Evolutionary conservation across 2,888 invertebrate genomes (phyloP).

Genomic region (Tetragnatha montana): DNA sequence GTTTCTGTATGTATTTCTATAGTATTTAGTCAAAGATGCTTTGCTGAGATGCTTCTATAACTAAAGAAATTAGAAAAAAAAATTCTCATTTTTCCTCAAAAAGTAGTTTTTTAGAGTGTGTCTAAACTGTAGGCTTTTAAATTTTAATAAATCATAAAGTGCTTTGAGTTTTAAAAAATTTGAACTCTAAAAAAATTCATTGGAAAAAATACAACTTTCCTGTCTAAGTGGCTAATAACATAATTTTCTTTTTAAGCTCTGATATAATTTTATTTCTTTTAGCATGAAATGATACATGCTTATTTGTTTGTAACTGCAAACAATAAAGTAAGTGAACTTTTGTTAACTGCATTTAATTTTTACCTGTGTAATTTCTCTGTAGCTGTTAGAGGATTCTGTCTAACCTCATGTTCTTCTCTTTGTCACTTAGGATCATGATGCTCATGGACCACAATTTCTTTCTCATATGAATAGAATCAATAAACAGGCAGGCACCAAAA

Average conservation of each 20-base stretch:
- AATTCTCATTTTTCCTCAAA: no score
- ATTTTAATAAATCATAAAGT: no score
- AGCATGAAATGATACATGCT: slow-evolving; percentile 99
- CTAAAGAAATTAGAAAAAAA: no score
- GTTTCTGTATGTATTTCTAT: no score
- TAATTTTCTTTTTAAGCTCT: not conserved
- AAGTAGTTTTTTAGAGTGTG: no score
- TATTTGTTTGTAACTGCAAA: slow-evolving; percentile 91
- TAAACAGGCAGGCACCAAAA: slow-evolving; percentile 87
- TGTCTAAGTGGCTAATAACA: no score
- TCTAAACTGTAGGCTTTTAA: no score
- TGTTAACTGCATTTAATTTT: not conserved
- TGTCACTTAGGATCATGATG: slow-evolving; percentile 86
- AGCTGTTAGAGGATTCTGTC: not conserved
- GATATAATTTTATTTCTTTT: slow-evolving; percentile 73
- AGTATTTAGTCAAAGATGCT: no score
- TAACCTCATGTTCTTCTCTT: not conserved
- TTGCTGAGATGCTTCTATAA: no score
- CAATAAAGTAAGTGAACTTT: slow-evolving; percentile 77
- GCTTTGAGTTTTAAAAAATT: no score
- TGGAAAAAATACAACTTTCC: no score
- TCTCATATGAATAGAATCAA: slow-evolving; percentile 96
- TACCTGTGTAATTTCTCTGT: not conserved
- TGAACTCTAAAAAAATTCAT: no score
- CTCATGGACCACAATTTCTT: slow-evolving; percentile 95